A percentile compares a stretch with the other conserved stretches of the same genome.
These are phyloP conservation scores for Coreius guichenoti DNA, from an alignment of 2,797 vertebrate genomes.

Conservation along the genomic window DNA sequence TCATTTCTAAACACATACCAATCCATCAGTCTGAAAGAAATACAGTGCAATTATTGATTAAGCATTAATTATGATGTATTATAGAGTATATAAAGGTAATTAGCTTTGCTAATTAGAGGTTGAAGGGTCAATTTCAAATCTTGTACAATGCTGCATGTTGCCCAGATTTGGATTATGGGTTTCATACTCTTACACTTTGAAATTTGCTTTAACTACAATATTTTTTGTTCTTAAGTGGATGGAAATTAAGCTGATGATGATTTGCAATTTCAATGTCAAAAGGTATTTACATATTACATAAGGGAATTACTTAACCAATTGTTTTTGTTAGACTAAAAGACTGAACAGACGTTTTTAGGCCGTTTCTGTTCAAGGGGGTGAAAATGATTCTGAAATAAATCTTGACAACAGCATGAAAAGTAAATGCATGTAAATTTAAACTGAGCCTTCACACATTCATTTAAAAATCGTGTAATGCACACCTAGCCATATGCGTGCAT, in stretches of 20 bases:
- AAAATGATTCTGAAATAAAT: not conserved
- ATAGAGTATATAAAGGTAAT: not conserved
- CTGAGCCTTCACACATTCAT: not conserved
- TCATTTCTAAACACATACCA: not conserved
- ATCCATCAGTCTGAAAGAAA: not conserved
- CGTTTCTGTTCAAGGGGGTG: not conserved
- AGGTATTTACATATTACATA: conserved; percentile 15
- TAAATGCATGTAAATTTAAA: not conserved
- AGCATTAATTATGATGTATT: conserved; percentile 7
- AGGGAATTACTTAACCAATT: not conserved
- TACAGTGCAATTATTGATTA: conserved; percentile 27
- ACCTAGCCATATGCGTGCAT: no score
- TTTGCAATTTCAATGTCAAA: not conserved
- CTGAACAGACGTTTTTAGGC: not conserved
- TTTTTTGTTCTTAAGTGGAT: not conserved
- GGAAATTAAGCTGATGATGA: not conserved
- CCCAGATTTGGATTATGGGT: not conserved
- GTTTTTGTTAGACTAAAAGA: not conserved
- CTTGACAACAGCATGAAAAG: not conserved
- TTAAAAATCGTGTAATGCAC: not conserved
- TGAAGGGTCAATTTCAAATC: conserved; percentile 15
- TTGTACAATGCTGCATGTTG: not conserved
- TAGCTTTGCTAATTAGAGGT: conserved; percentile 27
- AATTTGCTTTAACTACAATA: not conserved
- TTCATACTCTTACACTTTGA: not conserved